Conservation (phyloP, 53 echinoderm and acorn worm genomes). For the Temnopleurus reevesii region DNA sequence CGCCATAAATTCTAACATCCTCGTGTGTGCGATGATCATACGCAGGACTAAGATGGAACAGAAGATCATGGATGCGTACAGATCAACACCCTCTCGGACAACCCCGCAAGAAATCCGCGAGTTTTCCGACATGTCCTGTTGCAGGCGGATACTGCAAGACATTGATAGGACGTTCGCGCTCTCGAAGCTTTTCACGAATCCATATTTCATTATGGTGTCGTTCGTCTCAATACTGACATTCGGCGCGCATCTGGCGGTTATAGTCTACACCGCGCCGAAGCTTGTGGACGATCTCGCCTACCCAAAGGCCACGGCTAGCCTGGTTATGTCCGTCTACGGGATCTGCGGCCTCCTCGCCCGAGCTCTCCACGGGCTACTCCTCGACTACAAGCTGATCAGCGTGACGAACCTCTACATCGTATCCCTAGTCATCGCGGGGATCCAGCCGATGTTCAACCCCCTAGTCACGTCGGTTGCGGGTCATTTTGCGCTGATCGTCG, state of each 20-base stretch:
- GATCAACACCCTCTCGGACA: background rate
- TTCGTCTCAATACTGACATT: background rate
- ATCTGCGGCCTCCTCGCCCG: slow-evolving; percentile 50
- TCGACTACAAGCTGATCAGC: slow-evolving; percentile 38
- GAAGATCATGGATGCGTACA: background rate
- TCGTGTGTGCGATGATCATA: slow-evolving; percentile 47
- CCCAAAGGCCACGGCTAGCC: slow-evolving; percentile 54
- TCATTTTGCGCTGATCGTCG: background rate
- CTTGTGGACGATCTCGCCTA: slow-evolving; percentile 49
- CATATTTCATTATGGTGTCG: background rate
- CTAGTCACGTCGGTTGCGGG: slow-evolving; percentile 21
- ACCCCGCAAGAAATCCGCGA: background rate
- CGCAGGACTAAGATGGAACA: slow-evolving; percentile 52
- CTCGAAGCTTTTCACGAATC: slow-evolving; percentile 10
- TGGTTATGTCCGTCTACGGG: slow-evolving; percentile 60
- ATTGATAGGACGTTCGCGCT: slow-evolving; percentile 14
- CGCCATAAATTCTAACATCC: slow-evolving; percentile 10
- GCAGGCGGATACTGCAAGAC: background rate
- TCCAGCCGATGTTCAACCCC: slow-evolving; percentile 15
- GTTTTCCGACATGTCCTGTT: background rate
- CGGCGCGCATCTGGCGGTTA: background rate
- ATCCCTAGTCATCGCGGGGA: background rate
- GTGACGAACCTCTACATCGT: slow-evolving; percentile 43
- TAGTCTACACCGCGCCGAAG: background rate
- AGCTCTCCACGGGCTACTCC: slow-evolving; percentile 53